A percentile compares a stretch with the other conserved stretches of the same genome.
Evolutionary conservation across 2,888 invertebrate genomes (phyloP).

Genomic region (Spilarctia lutea): DNA sequence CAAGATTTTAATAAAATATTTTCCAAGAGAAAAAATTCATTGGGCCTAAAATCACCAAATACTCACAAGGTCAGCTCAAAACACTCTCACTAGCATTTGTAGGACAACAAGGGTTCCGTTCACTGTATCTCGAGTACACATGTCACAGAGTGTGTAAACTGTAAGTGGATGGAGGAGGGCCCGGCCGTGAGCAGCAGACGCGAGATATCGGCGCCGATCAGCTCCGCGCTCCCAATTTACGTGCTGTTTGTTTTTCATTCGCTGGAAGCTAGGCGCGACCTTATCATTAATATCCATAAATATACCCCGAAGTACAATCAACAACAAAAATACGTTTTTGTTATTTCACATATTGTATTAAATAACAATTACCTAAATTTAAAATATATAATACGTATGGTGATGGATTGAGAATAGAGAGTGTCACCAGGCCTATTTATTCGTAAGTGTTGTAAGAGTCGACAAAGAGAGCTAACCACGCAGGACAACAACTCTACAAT

Average conservation of each 20-base stretch:
- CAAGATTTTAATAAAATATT: no score
- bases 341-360: neutral
- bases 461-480: no score
- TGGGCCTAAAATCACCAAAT: neutral
- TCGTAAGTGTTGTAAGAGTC: no score
- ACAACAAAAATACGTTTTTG: neutral
- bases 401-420: no score
- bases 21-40: neutral
- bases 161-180: neutral
- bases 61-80: no score
- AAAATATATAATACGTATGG: no score
- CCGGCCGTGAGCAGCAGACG: neutral
- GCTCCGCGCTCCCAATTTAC: slow-evolving; percentile 4
- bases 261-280: slow-evolving; percentile 20
- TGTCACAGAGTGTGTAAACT: neutral
- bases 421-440: no score
- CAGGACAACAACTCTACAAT: no score
- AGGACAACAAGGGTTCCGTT: neutral
- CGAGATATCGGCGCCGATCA: neutral
- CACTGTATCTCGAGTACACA: neutral
- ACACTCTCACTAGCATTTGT: neutral
- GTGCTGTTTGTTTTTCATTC: slow-evolving; percentile 42
- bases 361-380: no score
- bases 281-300: slow-evolving; percentile 43
- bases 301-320: neutral